Conservation (phyloP, 2,888 invertebrate species). For the Steinernema hermaphroditum region DNA sequence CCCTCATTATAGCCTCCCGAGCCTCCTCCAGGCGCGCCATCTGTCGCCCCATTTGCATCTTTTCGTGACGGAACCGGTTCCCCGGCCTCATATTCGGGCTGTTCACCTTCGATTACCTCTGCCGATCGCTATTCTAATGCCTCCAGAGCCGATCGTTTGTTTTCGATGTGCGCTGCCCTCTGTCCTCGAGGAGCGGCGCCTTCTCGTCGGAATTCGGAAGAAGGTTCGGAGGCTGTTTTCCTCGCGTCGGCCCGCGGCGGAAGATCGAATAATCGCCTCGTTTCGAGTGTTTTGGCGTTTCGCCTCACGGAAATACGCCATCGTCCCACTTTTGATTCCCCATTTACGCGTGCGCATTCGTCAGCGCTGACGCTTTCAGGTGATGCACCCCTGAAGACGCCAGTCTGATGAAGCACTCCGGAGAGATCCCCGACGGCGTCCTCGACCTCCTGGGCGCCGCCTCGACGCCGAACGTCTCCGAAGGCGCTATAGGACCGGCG, state of each 20-base stretch:
- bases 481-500: background rate
- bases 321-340: background rate
- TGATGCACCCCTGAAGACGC: background rate
- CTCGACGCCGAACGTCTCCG: background rate
- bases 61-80: slow-evolving; percentile 5
- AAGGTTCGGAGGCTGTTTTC: no score
- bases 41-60: slow-evolving; percentile 18
- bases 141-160: background rate
- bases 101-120: background rate
- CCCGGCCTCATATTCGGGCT: background rate
- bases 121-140: background rate
- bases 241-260: no score
- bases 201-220: slow-evolving; percentile 11
- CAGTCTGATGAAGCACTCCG: background rate
- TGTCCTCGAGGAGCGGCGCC: background rate
- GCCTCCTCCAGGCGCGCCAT: slow-evolving; percentile 22
- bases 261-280: no score
- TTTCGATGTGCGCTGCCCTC: background rate
- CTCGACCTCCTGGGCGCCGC: background rate
- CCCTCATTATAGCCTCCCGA: no score
- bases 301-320: no score
- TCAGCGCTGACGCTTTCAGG: background rate
- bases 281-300: no score
- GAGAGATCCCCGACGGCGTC: background rate
- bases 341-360: background rate